Evolutionary conservation across 2,797 vertebrate genomes (phyloP).

Genomic region (Meriones psammophilus): DNA sequence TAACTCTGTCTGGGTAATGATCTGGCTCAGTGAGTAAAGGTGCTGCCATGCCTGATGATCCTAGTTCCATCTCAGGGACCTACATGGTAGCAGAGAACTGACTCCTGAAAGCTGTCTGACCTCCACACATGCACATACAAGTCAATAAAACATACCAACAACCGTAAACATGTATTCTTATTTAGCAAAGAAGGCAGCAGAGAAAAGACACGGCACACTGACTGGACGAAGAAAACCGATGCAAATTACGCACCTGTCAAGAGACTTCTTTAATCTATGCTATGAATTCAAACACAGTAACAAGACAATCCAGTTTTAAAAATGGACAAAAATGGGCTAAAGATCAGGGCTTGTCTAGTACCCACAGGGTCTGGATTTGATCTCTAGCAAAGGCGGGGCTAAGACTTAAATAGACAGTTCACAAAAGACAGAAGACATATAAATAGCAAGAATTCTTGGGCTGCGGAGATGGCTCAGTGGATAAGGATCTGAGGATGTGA

Average conservation of each 20-base stretch:
- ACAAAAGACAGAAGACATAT: neutral
- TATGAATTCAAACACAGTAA: neutral
- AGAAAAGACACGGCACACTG: neutral
- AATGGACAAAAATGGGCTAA: neutral
- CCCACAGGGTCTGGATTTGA: neutral
- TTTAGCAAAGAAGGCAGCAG: neutral
- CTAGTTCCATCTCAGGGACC: neutral
- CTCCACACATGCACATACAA: neutral
- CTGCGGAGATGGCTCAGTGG: neutral
- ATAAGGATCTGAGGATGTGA: neutral
- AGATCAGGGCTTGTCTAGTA: neutral
- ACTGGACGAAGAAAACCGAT: neutral
- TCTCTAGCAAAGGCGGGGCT: neutral
- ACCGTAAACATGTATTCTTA: neutral
- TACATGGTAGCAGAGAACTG: neutral
- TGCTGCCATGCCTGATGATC: neutral
- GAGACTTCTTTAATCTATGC: neutral
- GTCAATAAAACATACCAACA: neutral
- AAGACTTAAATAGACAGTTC: neutral
- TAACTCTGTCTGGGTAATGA: neutral
- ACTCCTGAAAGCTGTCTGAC: neutral
- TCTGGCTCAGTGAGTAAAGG: neutral
- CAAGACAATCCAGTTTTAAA: neutral
- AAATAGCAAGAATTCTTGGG: neutral
- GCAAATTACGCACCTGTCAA: neutral